Base-by-base conservation (phyloP, 2,888 invertebrate species). In the Cordilura impudica region DNA sequence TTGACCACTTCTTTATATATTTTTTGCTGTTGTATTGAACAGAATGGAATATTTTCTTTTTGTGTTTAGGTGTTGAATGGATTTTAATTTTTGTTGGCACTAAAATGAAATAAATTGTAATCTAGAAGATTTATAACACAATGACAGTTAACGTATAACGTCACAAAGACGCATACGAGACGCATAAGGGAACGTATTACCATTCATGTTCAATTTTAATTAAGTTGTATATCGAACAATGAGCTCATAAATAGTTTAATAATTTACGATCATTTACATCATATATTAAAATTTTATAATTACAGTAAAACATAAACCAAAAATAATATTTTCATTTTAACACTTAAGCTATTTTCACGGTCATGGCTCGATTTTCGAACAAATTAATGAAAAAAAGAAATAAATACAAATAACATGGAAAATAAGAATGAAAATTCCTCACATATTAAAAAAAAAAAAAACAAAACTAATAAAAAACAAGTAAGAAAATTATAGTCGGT, bases 51-150 rank as follows among this genome's bases (percentile, higher is more conserved):
- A 54, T 31, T 54, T 54, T n/a, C n/a, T n/a, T n/a, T n/a, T n/a
- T 54, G 31, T 54, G 18, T 54, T 54, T 14, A 54, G 54, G 54
- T 54, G 54, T 54, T 31, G 29, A 49, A 49, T 49, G 23, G 35
- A 14, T 39, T 39, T n/a, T 4, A 5, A 21, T 26, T 10, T 16
- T 29, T 29, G 4, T 14, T 16, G 1, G 14, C 7, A 10, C 0
- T 29, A 14, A 19, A 56, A 49, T 31, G 21, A 58, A 70, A 76
- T 47, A 51, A 76, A 65, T 60, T 71, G 39, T 29, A 54, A 77
- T 61, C 21, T 53, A 21, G 47, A 16, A 72, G 66, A 67, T 77
- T 77, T 66, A 61, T 60, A 53, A 60, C 47, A 66, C 66, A 71
- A 49, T 67, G 71, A 71, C 71, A 51, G 54, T 49, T 49, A 71